Evolutionary conservation across 2,113 vertebrate species (phyloP).

Genomic region (Petrocephalus microphthalmus): DNA sequence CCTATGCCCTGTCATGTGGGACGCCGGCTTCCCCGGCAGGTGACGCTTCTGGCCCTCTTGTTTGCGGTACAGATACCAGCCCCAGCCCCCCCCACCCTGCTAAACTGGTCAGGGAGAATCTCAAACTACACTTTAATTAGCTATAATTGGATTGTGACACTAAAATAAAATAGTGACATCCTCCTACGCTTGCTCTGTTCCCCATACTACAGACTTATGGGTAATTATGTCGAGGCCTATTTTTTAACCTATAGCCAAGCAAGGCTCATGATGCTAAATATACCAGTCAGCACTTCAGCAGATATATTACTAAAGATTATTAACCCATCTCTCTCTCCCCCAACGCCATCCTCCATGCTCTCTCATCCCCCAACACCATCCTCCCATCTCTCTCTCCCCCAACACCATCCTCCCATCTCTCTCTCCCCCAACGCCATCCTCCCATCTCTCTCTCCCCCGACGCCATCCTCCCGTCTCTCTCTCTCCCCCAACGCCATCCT

Average conservation of each 20-base stretch:
- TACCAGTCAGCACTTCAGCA: background rate
- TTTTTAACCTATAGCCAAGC: background rate
- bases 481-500: background rate
- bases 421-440: background rate
- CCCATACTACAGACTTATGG: background rate
- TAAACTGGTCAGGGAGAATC: background rate
- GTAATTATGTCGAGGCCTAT: slow-evolving; percentile 13
- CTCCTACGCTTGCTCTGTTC: background rate
- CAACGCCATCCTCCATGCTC: no score
- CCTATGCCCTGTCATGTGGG: background rate
- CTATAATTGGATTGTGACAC: slow-evolving; percentile 22
- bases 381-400: background rate
- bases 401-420: background rate
- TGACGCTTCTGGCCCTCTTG: background rate
- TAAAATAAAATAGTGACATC: slow-evolving; percentile 13
- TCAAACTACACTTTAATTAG: background rate
- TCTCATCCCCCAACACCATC: background rate
- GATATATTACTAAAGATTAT: background rate
- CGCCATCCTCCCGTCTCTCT: background rate
- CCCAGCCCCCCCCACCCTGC: background rate
- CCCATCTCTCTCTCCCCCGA: background rate
- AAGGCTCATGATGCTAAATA: background rate
- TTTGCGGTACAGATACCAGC: no score
- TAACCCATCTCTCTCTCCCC: background rate
- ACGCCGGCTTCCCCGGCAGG: background rate